phyloP scores from a whole-genome alignment of 1,140 invertebrate species.

The Temnothorax longispinosus region DNA sequence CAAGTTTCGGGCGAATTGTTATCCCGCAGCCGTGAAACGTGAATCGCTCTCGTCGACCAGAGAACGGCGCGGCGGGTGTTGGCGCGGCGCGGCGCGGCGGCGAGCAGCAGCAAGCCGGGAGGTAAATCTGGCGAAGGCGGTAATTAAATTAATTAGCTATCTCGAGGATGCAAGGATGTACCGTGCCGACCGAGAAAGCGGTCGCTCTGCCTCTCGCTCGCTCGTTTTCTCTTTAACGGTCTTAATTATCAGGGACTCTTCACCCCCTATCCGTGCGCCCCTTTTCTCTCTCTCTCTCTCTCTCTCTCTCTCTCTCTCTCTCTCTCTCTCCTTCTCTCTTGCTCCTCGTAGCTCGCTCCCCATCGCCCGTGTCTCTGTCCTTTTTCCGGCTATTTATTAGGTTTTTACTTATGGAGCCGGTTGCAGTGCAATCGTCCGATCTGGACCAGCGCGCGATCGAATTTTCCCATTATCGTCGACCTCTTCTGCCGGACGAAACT shows the following conservation, averaged over 20 bases:
- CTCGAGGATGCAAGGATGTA: constrained; percentile 80
- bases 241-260: constrained; percentile 79
- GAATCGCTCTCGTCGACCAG: constrained; percentile 53
- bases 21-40: constrained; percentile 31
- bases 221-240: constrained; percentile 79
- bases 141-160: constrained; percentile 85
- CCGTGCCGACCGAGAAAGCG: constrained; percentile 53
- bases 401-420: constrained; percentile 77
- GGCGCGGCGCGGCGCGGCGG: neutral
- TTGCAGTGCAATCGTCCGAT: constrained; percentile 74
- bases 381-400: constrained; percentile 79
- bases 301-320: neutral
- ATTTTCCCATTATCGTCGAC: constrained; percentile 45
- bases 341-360: neutral
- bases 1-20: constrained; percentile 47
- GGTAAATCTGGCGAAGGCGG: constrained; percentile 78
- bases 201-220: constrained; percentile 45
- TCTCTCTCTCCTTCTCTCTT: neutral
- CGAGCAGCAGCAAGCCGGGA: constrained; percentile 50
- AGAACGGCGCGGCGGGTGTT: constrained; percentile 39
- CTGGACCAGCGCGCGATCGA: constrained; percentile 46
- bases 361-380: constrained; percentile 58
- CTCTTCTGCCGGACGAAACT: constrained; percentile 54
- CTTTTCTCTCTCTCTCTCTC: neutral
- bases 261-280: neutral